These are phyloP conservation scores for Epizoanthus fatuus DNA, from an alignment of 92 coral and sea anemone species.

Conservation along the genomic window DNA sequence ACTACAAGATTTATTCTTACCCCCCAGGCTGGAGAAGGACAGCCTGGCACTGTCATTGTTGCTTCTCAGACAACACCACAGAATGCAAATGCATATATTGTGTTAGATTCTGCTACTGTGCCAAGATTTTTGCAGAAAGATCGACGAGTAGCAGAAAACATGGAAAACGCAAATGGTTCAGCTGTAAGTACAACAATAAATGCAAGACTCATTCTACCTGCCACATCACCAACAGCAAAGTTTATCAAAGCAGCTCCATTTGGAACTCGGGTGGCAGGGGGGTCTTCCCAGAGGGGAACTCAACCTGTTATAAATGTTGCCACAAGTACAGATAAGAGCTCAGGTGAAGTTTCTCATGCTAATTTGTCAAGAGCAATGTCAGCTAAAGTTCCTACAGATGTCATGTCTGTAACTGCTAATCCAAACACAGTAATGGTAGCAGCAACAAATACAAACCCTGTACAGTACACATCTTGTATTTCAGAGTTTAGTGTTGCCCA, in stretches of 20 bases:
- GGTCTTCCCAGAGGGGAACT: not conserved
- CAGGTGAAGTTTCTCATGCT: not conserved
- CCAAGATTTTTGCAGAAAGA: constrained; percentile 19
- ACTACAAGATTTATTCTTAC: constrained; percentile 10
- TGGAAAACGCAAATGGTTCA: not conserved
- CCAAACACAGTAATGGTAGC: too few relatives aligned
- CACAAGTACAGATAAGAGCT: not conserved
- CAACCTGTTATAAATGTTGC: not conserved
- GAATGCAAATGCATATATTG: constrained; percentile 36
- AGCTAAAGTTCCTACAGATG: too few relatives aligned
- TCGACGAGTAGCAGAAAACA: not conserved
- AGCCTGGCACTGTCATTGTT: constrained; percentile 27
- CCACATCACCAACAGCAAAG: not conserved
- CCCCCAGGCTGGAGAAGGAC: constrained; percentile 22
- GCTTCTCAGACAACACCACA: constrained; percentile 23
- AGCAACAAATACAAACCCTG: constrained; percentile 1
- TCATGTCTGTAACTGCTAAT: too few relatives aligned
- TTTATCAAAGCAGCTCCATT: constrained; percentile 4
- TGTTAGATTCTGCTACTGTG: constrained; percentile 26
- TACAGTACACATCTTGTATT: not conserved
- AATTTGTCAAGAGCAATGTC: too few relatives aligned
- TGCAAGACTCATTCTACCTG: constrained; percentile 34
- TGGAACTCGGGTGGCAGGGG: not conserved
- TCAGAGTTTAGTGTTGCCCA: not conserved
- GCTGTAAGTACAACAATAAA: constrained; percentile 5